Evolutionary conservation across 92 coral and sea anemone species (phyloP).

Genomic region (Desmophyllum pertusum): DNA sequence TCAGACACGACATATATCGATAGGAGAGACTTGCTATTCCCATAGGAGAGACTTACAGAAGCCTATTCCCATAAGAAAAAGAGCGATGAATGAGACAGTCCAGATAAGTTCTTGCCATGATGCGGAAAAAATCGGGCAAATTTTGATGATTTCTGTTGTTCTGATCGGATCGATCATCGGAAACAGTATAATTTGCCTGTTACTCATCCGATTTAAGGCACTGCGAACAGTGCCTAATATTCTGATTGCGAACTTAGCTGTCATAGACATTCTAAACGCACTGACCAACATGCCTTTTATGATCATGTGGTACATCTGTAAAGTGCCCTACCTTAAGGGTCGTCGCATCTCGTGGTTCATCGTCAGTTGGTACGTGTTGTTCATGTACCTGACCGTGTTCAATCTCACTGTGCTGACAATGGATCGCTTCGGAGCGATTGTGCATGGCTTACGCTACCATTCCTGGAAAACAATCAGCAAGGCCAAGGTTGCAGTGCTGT

Average conservation of each 20-base stretch:
- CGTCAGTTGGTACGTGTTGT: slow-evolving; percentile 26
- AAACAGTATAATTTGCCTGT: slow-evolving; percentile 62
- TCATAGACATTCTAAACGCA: slow-evolving; percentile 80
- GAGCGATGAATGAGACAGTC: background rate
- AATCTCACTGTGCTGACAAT: slow-evolving; percentile 73
- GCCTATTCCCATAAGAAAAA: background rate
- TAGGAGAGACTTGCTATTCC: background rate
- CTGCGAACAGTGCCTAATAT: slow-evolving; percentile 87
- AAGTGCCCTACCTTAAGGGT: slow-evolving; percentile 59
- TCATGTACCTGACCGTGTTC: slow-evolving; percentile 68
- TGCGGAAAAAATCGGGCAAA: slow-evolving; percentile 37
- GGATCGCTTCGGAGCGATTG: slow-evolving; percentile 90
- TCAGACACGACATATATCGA: background rate
- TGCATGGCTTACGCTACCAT: slow-evolving; percentile 79
- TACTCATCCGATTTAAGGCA: slow-evolving; percentile 70
- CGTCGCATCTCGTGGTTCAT: slow-evolving; percentile 62
- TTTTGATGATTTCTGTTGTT: slow-evolving; percentile 53
- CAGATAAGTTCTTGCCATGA: slow-evolving; percentile 33
- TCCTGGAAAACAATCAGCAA: slow-evolving; percentile 83
- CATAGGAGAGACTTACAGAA: background rate
- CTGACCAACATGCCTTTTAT: slow-evolving; percentile 76
- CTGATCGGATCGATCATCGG: slow-evolving; percentile 73
- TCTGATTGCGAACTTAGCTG: slow-evolving; percentile 74
- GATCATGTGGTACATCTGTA: slow-evolving; percentile 80
- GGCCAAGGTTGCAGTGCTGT: slow-evolving; percentile 59